phyloP scores from a whole-genome alignment of 2,797 vertebrate species.

The Myripristis murdjan region DNA sequence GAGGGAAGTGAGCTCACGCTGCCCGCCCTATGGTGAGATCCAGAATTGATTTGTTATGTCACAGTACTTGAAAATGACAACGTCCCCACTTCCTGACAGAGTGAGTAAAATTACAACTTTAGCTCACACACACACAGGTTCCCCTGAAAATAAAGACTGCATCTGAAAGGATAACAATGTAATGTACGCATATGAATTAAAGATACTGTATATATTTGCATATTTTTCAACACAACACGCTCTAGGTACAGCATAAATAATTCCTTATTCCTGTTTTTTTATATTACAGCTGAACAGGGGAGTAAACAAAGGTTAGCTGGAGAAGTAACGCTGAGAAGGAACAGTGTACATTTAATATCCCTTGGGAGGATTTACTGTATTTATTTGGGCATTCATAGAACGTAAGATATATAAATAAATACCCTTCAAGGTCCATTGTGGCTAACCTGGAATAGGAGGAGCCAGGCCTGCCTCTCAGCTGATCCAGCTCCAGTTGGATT shows the following conservation, averaged over 20 bases:
- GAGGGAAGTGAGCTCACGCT: constrained; percentile 85
- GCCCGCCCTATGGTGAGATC: constrained; percentile 73
- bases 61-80: constrained; percentile 27
- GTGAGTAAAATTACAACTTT: background rate
- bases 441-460: constrained; percentile 94
- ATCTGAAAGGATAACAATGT: background rate
- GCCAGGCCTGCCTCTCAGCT: constrained; percentile 90
- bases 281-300: constrained; percentile 2
- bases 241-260: constrained; percentile 29
- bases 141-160: background rate
- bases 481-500: constrained; percentile 94
- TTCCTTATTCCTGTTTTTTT: constrained; percentile 5
- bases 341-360: constrained; percentile 18
- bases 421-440: constrained; percentile 27
- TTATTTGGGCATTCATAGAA: constrained; percentile 30
- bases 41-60: constrained; percentile 50
- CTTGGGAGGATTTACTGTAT: constrained; percentile 29
- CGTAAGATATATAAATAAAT: constrained; percentile 33
- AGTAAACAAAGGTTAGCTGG: constrained; percentile 27
- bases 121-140: constrained; percentile 11
- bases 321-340: background rate
- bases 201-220: constrained; percentile 19
- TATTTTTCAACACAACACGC: constrained; percentile 6
- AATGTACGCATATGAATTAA: constrained; percentile 17
- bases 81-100: constrained; percentile 9